phyloP scores from a whole-genome alignment of 2,113 vertebrate genomes.

The Romanogobio albipinnatus region DNA sequence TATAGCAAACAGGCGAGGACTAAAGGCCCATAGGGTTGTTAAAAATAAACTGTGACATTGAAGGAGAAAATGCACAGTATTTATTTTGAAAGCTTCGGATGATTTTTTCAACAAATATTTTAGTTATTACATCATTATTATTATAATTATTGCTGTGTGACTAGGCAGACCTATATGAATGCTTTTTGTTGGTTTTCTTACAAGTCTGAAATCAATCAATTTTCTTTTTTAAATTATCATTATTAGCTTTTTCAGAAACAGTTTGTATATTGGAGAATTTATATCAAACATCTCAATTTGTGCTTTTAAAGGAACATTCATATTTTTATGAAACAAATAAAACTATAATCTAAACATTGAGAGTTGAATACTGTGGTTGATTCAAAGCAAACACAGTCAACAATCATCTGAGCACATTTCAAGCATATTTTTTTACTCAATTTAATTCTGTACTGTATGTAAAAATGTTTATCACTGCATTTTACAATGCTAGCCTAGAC shows the following conservation, averaged over 20 bases:
- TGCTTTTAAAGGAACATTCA: conserved; percentile 60
- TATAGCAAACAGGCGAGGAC: background rate
- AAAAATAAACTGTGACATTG: conserved; percentile 47
- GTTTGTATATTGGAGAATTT: conserved; percentile 57
- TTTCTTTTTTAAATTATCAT: background rate
- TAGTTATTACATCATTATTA: too few relatives aligned
- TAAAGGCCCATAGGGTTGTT: conserved; percentile 54
- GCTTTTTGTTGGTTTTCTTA: background rate
- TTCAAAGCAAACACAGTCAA: background rate
- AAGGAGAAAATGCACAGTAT: conserved; percentile 74
- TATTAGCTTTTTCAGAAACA: background rate
- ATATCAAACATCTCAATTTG: conserved; percentile 63
- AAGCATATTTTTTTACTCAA: background rate
- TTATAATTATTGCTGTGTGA: background rate
- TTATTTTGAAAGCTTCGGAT: conserved; percentile 66
- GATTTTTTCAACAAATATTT: background rate
- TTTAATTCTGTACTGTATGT: too few relatives aligned
- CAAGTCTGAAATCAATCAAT: background rate
- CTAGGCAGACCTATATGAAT: background rate
- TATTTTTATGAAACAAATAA: conserved; percentile 63
- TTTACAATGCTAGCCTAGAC: too few relatives aligned
- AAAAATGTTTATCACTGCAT: too few relatives aligned
- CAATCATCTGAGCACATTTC: background rate
- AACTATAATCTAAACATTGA: background rate
- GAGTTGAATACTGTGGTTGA: background rate